Evolutionary conservation across 2,888 invertebrate species (phyloP).

Genomic region (Tolmerus cingulatus): DNA sequence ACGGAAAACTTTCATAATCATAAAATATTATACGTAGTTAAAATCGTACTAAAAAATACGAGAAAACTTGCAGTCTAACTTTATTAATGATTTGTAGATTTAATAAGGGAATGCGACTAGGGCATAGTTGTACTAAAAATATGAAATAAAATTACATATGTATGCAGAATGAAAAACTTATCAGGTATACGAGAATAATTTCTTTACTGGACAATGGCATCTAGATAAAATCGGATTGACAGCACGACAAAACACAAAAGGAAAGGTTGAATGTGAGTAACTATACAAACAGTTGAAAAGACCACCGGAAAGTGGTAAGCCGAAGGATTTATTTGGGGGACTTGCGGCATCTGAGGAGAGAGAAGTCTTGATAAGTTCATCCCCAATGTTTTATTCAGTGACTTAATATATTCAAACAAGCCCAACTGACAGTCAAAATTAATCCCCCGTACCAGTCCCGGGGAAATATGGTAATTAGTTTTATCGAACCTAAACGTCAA

Average conservation of each 20-base stretch:
- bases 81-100: too few relatives aligned
- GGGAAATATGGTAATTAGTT: conserved; percentile 26
- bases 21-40: too few relatives aligned
- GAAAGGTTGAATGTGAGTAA: background rate
- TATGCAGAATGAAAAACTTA: too few relatives aligned
- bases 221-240: background rate
- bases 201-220: background rate
- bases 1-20: too few relatives aligned
- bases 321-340: background rate
- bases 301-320: conserved; percentile 9
- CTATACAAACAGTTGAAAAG: background rate
- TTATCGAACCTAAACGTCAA: conserved; percentile 2
- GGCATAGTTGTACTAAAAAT: too few relatives aligned
- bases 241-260: background rate
- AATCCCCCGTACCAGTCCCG: background rate
- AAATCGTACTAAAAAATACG: too few relatives aligned
- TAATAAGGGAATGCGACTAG: too few relatives aligned
- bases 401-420: conserved; percentile 29
- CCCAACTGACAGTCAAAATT: conserved; percentile 6
- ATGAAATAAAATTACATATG: too few relatives aligned
- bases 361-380: conserved; percentile 12
- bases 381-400: conserved; percentile 20
- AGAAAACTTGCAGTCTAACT: too few relatives aligned
- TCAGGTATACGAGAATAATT: too few relatives aligned
- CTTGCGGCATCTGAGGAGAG: background rate